Evolutionary conservation across 2,113 vertebrate genomes (phyloP).

Genomic region (Ailuropoda melanoleuca): DNA sequence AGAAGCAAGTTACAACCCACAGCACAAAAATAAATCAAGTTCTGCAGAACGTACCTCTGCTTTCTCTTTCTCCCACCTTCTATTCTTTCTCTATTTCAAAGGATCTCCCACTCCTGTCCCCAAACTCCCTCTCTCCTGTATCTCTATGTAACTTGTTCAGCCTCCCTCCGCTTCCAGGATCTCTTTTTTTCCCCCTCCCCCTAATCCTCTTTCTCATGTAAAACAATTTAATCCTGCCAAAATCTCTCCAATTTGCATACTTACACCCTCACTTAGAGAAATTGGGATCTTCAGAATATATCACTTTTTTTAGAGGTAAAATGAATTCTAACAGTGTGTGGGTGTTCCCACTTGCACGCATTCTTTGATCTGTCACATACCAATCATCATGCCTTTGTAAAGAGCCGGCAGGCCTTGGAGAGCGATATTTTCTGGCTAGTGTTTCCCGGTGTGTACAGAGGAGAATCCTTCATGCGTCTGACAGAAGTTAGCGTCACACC

Average conservation of each 20-base stretch:
- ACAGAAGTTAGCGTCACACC: neutral
- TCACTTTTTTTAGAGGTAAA: neutral
- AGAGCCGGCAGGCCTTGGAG: neutral
- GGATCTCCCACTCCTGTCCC: accelerated
- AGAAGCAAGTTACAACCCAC: neutral
- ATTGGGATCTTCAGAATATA: neutral
- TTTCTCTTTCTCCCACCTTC: neutral
- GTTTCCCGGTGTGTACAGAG: neutral
- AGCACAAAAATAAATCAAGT: neutral
- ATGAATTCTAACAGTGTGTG: neutral
- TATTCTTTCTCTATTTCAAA: neutral
- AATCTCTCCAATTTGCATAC: neutral
- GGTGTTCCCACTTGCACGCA: neutral
- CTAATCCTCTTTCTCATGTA: neutral
- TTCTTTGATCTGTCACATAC: neutral
- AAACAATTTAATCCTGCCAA: neutral
- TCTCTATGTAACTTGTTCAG: neutral
- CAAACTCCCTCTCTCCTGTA: neutral
- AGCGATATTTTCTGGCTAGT: neutral
- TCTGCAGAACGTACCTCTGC: neutral
- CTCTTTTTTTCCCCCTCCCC: too few species aligned
- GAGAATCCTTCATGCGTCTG: neutral
- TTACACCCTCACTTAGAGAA: neutral
- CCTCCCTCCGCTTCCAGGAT: neutral
- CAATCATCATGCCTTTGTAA: neutral